Evolutionary conservation across 2,888 invertebrate genomes (phyloP).

Genomic region (Cheilosia impressa): DNA sequence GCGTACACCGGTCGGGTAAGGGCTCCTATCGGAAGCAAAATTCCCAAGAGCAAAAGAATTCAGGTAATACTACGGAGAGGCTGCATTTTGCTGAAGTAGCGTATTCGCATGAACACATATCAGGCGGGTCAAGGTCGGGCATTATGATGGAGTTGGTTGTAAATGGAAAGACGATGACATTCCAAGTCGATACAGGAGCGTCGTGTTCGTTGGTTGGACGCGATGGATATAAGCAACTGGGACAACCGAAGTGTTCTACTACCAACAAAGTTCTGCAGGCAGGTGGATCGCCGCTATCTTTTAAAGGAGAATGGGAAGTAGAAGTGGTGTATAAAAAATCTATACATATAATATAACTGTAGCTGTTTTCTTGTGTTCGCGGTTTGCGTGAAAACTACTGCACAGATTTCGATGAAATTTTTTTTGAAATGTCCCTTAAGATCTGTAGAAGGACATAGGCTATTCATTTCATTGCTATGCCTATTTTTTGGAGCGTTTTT

Average conservation of each 20-base stretch:
- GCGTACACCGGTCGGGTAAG: not conserved
- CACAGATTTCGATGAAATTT: too few species aligned
- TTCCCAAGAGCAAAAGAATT: not conserved
- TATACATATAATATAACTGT: too few species aligned
- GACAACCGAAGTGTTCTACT: slow-evolving; percentile 1
- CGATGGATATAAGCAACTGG: slow-evolving; percentile 1
- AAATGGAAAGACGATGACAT: not conserved
- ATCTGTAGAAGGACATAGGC: too few species aligned
- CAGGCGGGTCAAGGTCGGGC: not conserved
- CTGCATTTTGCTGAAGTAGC: not conserved
- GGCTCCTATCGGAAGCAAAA: not conserved
- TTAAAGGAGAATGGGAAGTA: slow-evolving; percentile 5
- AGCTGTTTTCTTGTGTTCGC: too few species aligned
- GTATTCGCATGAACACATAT: not conserved
- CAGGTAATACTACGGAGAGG: not conserved
- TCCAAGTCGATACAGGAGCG: not conserved
- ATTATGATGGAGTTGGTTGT: not conserved
- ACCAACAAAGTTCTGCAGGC: not conserved
- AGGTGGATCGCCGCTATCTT: not conserved
- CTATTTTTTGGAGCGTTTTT: too few species aligned
- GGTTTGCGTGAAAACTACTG: too few species aligned
- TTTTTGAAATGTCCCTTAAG: too few species aligned
- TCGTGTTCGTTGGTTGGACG: not conserved
- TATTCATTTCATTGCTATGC: too few species aligned
- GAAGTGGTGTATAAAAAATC: not conserved